Evolutionary conservation across 2,797 vertebrate genomes (phyloP).

Genomic region (Halcyon badia): DNA sequence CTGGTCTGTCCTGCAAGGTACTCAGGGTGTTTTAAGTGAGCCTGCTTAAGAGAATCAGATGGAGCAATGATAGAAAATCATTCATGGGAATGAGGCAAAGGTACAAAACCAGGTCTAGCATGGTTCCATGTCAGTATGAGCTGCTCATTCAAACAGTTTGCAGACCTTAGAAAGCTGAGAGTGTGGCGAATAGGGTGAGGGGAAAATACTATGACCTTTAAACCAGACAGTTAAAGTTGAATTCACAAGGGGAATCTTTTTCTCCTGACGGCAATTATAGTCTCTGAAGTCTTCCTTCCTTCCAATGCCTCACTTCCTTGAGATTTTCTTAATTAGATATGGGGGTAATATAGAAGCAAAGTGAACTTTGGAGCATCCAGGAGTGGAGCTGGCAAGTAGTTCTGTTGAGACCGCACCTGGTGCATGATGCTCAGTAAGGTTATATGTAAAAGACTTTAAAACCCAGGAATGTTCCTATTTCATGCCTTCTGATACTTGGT

Average conservation of each 20-base stretch:
- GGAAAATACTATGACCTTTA: not conserved
- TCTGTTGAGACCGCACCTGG: not conserved
- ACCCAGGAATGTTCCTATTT: not conserved
- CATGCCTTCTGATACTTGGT: not conserved
- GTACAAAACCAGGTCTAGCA: not conserved
- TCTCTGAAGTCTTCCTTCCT: conserved; percentile 64
- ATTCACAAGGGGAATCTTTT: conserved; percentile 52
- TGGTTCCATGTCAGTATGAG: not conserved
- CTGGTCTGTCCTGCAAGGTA: not conserved
- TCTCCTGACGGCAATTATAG: conserved; percentile 58
- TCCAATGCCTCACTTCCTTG: conserved; percentile 32
- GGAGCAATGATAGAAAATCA: not conserved
- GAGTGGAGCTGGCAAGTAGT: not conserved
- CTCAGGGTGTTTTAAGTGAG: not conserved
- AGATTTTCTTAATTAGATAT: not conserved
- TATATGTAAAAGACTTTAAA: not conserved
- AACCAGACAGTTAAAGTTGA: conserved; percentile 12
- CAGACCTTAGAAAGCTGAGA: not conserved
- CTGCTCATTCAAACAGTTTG: not conserved
- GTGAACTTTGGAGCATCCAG: not conserved
- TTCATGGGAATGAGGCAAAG: not conserved
- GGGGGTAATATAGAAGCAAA: not conserved
- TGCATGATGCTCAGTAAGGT: not conserved
- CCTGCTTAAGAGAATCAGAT: not conserved
- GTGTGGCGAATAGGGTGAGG: not conserved